phyloP scores from a whole-genome alignment of 2,113 vertebrate species.

The Morone chrysops region DNA sequence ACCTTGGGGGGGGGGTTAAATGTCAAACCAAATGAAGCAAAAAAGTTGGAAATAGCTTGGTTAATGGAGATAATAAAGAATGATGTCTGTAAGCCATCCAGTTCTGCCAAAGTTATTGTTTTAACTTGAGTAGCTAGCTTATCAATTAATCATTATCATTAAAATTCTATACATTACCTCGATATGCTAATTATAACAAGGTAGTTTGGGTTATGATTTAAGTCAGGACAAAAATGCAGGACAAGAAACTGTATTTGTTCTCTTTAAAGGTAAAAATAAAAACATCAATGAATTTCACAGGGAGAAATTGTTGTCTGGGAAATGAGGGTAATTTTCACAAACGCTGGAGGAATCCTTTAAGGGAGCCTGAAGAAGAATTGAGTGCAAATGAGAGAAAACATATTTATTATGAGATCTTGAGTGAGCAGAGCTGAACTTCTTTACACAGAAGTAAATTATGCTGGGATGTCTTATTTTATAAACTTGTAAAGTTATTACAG shows the following conservation, averaged over 20 bases:
- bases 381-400: slow-evolving; percentile 37
- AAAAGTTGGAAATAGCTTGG: background rate
- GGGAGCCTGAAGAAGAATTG: slow-evolving; percentile 28
- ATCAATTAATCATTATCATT: background rate
- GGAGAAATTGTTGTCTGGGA: background rate
- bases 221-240: background rate
- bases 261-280: background rate
- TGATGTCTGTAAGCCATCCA: background rate
- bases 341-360: slow-evolving; percentile 18
- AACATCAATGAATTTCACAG: background rate
- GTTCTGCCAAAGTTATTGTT: background rate
- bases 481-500: slow-evolving; percentile 4
- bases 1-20: background rate
- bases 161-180: background rate
- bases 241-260: background rate
- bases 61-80: too few relatives aligned
- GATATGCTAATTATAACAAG: background rate
- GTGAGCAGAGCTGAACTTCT: slow-evolving; percentile 8
- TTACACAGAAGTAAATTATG: background rate
- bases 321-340: slow-evolving; percentile 1
- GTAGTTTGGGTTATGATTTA: background rate
- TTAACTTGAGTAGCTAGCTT: background rate
- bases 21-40: background rate
- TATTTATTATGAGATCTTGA: slow-evolving; percentile 6
- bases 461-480: slow-evolving; percentile 14